These are phyloP conservation scores for Drosophila sp. DNA, from an alignment of 1,140 invertebrate species.

Conservation along the genomic window DNA sequence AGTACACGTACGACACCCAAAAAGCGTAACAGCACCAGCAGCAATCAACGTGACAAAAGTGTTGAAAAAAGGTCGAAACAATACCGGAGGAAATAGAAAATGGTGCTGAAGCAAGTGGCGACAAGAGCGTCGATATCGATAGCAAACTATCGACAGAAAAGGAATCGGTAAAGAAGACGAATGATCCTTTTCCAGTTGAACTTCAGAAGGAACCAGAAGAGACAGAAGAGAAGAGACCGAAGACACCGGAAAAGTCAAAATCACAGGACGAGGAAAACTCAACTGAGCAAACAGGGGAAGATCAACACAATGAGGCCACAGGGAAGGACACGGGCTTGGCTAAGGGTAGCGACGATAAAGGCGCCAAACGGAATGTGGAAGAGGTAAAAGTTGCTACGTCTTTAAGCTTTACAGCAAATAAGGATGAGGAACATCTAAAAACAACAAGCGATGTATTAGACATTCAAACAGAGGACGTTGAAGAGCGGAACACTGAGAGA, in stretches of 20 bases:
- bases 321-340: conserved; percentile 13
- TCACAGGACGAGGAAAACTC: conserved; percentile 25
- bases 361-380: conserved; percentile 40
- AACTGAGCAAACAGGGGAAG: conserved; percentile 17
- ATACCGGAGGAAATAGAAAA: conserved; percentile 72
- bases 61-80: conserved; percentile 63
- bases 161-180: conserved; percentile 15
- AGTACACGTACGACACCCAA: conserved; percentile 66
- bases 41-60: conserved; percentile 49
- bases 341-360: conserved; percentile 19
- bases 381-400: conserved; percentile 80
- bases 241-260: conserved; percentile 10
- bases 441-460: conserved; percentile 81
- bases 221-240: background rate
- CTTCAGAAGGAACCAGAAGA: conserved; percentile 18
- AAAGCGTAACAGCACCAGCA: conserved; percentile 48
- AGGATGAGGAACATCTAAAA: conserved; percentile 79
- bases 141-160: conserved; percentile 31
- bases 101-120: conserved; percentile 32
- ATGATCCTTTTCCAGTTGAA: conserved; percentile 3
- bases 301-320: conserved; percentile 26
- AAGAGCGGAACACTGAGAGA: conserved; percentile 49
- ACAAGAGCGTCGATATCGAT: conserved; percentile 46
- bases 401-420: conserved; percentile 71
- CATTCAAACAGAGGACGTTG: conserved; percentile 77